Conservation (phyloP, 2,888 invertebrate species). For the Ectemnius continuus region DNA sequence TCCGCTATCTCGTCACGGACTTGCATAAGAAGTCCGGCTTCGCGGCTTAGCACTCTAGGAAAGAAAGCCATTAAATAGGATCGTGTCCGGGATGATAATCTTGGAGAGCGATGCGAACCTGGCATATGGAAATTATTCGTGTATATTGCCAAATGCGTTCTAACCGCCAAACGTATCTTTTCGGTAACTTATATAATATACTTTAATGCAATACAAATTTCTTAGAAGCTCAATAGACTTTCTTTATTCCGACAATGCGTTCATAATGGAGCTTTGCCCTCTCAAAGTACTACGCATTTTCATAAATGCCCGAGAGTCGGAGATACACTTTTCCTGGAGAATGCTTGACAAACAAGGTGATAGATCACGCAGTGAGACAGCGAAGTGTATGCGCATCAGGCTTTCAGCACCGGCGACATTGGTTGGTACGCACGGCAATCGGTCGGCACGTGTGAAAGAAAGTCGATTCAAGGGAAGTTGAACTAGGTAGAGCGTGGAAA, state of each 20-base stretch:
- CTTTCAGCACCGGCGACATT: slow-evolving; percentile 17
- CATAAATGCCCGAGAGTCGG: too few relatives aligned
- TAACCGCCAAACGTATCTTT: too few relatives aligned
- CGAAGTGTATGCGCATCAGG: background rate
- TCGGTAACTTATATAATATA: too few relatives aligned
- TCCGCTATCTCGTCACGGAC: slow-evolving; percentile 32
- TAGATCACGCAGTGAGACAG: too few relatives aligned
- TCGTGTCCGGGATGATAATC: slow-evolving; percentile 35
- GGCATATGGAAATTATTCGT: background rate
- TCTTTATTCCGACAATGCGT: background rate
- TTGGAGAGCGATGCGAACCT: slow-evolving; percentile 21
- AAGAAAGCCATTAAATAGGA: slow-evolving; percentile 38
- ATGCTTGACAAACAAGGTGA: too few relatives aligned
- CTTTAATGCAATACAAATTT: too few relatives aligned
- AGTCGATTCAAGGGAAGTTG: slow-evolving; percentile 57
- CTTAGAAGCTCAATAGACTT: too few relatives aligned
- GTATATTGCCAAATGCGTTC: background rate
- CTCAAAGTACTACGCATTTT: too few relatives aligned
- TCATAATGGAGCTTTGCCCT: too few relatives aligned
- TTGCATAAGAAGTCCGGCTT: slow-evolving; percentile 41
- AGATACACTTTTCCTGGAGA: too few relatives aligned
- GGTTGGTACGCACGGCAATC: slow-evolving; percentile 13
- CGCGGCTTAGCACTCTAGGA: slow-evolving; percentile 30
- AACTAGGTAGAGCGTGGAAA: slow-evolving; percentile 48
- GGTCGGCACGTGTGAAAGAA: slow-evolving; percentile 47